Evolutionary conservation across 2,797 vertebrate genomes (phyloP), one percentile per base, ranked within the genome.

Genomic region (Botia kubotai): DNA sequence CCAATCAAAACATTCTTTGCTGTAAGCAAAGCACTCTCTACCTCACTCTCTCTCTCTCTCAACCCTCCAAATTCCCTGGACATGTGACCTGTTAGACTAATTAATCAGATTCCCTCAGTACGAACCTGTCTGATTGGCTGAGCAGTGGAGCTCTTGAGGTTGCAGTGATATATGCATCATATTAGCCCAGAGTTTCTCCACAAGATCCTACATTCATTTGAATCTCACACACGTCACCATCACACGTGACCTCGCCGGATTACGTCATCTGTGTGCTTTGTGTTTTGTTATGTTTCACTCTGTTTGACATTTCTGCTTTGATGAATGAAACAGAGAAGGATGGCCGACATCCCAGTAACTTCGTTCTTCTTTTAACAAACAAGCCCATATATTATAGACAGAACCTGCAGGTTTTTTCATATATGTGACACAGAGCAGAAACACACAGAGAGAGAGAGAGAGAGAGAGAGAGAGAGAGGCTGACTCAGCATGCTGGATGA

Each of bases 61-160:
- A 86, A 19, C 43, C 67, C 50, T 75, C 23, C 12, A 74, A 67
- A 66, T 21, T 26, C 69, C 12, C 75, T n/a, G 33, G 58, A 48
- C 77, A 84, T 11, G 33, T 85, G 82, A 78, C 67, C 85, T 76
- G 77, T 77, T 83, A 78, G 16, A 80, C 76, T 75, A 87, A 84
- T 84, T 84, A 70, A 87, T 77, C 82, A 57, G 65, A 82, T 82
- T 82, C 73, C 52, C 82, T 85, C 65, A 77, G 80, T 76, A 81
- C 52, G 16, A 67, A 83, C 78, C 62, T 29, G 69, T 63, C 21
- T 58, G 79, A 77, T 72, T 73, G 78, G 77, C 75, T 14, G 63
- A 72, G 48, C 21, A 4, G 52, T 66, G 50, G 57, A 50, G 65
- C 77, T 60, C 66, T 68, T 50, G 39, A 60, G 55, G 73, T 10